Evolutionary conservation across 1,140 invertebrate species (phyloP).

Genomic region (Colletes gigas): DNA sequence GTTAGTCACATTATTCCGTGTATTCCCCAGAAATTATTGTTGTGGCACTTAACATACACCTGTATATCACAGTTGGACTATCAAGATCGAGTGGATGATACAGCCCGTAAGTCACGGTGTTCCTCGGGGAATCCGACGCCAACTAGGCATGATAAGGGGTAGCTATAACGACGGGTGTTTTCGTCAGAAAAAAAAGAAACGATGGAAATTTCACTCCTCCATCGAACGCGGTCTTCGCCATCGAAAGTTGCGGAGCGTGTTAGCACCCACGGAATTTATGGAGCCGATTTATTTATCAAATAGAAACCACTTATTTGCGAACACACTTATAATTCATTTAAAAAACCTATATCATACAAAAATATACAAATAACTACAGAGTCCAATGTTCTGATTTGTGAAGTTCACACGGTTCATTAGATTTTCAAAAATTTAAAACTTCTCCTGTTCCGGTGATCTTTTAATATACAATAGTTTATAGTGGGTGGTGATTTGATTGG

Average conservation of each 20-base stretch:
- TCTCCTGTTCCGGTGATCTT: no score
- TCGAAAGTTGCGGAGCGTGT: not conserved
- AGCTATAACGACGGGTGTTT: not conserved
- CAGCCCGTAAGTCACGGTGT: slow-evolving; percentile 27
- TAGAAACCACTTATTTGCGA: no score
- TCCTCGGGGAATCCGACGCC: slow-evolving; percentile 27
- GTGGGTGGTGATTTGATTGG: no score
- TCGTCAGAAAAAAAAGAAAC: not conserved
- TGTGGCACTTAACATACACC: slow-evolving; percentile 24
- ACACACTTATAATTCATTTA: no score
- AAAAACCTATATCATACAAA: no score
- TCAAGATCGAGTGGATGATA: slow-evolving; percentile 37
- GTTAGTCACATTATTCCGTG: slow-evolving; percentile 13
- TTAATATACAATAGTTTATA: no score
- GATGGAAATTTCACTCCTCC: not conserved
- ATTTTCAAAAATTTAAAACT: no score
- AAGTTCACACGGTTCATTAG: no score
- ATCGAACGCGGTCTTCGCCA: not conserved
- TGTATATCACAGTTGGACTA: slow-evolving; percentile 33
- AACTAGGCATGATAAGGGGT: slow-evolving; percentile 12
- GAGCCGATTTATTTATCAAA: no score
- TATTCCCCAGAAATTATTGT: slow-evolving; percentile 30
- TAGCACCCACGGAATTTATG: not conserved
- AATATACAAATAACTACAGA: no score
- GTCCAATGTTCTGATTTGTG: no score